These are phyloP conservation scores for Drosophila melanosoma DNA, from an alignment of 2,888 invertebrate species.

Conservation along the genomic window DNA sequence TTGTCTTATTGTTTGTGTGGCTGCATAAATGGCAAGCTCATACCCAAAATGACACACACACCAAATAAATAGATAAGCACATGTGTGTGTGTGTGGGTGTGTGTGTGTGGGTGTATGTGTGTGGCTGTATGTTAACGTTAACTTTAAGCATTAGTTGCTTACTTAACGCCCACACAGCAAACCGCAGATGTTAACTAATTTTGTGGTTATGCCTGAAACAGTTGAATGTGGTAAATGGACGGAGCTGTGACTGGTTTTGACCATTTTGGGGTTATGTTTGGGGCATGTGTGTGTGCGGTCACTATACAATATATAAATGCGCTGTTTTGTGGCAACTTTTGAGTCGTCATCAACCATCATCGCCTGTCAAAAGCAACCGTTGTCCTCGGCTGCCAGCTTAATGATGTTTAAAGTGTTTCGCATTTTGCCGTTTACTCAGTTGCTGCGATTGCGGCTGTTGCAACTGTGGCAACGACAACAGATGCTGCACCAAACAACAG, in stretches of 20 bases:
- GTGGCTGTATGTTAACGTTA: conserved; percentile 70
- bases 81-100: neutral
- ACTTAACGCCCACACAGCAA: conserved; percentile 63
- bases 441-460: conserved; percentile 24
- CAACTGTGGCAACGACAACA: conserved; percentile 42
- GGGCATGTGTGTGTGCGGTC: conserved; percentile 35
- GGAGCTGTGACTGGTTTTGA: neutral
- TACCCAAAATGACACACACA: conserved; percentile 31
- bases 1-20: neutral
- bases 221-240: conserved; percentile 45
- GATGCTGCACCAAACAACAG: conserved; percentile 44
- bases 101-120: neutral
- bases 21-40: conserved; percentile 31
- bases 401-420: conserved; percentile 49
- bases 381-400: conserved; percentile 30
- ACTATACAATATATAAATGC: conserved; percentile 62
- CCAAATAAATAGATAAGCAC: neutral
- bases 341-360: conserved; percentile 65
- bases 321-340: conserved; percentile 64
- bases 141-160: conserved; percentile 73
- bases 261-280: conserved; percentile 7
- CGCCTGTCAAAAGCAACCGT: conserved; percentile 72
- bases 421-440: conserved; percentile 31
- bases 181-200: conserved; percentile 79
- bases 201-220: conserved; percentile 73